Evolutionary conservation across 2,888 invertebrate genomes (phyloP).

Genomic region (Aproaerema taeniolella): DNA sequence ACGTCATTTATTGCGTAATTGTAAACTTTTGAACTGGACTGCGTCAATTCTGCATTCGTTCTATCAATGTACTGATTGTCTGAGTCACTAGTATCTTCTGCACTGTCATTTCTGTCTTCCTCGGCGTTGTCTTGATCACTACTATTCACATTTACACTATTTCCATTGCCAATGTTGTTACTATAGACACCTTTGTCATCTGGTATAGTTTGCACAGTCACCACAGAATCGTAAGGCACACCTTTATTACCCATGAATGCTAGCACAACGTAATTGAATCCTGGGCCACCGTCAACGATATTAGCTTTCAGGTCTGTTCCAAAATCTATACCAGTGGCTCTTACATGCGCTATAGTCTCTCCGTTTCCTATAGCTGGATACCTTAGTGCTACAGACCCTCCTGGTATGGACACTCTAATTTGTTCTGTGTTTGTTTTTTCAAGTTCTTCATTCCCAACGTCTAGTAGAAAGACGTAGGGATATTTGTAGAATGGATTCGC

Average conservation of each 20-base stretch:
- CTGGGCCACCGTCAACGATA: constrained; percentile 65
- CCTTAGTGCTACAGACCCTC: constrained; percentile 59
- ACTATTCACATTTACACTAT: constrained; percentile 4
- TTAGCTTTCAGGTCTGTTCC: constrained; percentile 62
- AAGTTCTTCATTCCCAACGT: constrained; percentile 68
- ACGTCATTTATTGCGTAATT: constrained; percentile 31
- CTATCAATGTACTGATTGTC: constrained; percentile 23
- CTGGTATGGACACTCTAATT: constrained; percentile 56
- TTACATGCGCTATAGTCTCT: constrained; percentile 54
- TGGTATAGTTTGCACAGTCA: constrained; percentile 53
- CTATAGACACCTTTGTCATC: constrained; percentile 20
- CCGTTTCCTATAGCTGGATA: constrained; percentile 58
- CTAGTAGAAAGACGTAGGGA: constrained; percentile 60
- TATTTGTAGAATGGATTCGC: constrained; percentile 63
- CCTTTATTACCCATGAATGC: constrained; percentile 57
- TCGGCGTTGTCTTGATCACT: constrained; percentile 17
- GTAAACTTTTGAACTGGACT: constrained; percentile 46
- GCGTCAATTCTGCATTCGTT: constrained; percentile 35
- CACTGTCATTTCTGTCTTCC: constrained; percentile 38
- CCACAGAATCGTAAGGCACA: constrained; percentile 52
- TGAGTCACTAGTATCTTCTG: constrained; percentile 28
- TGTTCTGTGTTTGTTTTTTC: constrained; percentile 57
- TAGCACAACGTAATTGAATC: constrained; percentile 59
- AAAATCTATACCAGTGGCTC: constrained; percentile 66
- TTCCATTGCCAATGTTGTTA: constrained; percentile 7